Evolutionary conservation across 2,113 vertebrate genomes (phyloP).

Genomic region (Tenebrosternarchus preto): DNA sequence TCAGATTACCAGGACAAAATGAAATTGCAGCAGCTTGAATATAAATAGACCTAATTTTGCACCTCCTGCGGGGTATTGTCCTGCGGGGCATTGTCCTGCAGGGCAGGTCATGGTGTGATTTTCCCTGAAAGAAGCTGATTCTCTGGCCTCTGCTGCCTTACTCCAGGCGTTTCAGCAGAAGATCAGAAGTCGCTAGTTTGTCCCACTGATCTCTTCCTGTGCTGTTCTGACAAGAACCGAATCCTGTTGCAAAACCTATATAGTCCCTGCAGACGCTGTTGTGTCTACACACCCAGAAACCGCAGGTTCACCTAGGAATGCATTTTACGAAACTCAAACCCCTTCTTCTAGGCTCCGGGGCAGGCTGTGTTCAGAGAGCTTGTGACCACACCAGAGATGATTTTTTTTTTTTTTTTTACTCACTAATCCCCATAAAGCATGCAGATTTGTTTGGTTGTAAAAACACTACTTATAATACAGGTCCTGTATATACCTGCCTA

Average conservation of each 20-base stretch:
- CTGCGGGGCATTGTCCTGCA: no score
- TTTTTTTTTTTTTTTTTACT: background rate
- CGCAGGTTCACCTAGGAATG: conserved; percentile 11
- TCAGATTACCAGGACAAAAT: no score
- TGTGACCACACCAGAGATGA: conserved; percentile 42
- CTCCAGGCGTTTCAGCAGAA: no score
- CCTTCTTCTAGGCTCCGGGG: background rate
- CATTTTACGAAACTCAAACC: background rate
- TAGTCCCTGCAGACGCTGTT: background rate
- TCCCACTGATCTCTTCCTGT: no score
- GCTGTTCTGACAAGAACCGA: background rate
- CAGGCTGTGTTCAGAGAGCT: background rate
- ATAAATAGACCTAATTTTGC: no score
- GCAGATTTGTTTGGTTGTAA: conserved; percentile 23
- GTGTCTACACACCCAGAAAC: conserved; percentile 19
- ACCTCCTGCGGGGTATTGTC: no score
- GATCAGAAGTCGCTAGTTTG: no score
- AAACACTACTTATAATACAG: conserved; percentile 3
- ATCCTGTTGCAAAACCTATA: background rate
- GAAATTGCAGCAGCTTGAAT: no score
- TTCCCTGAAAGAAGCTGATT: no score
- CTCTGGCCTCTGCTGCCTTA: no score
- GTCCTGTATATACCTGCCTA: conserved; percentile 2
- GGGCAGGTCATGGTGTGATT: no score
- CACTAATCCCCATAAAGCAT: background rate